Conservation (phyloP, 2,797 vertebrate genomes). For the Astyanax mexicanus region DNA sequence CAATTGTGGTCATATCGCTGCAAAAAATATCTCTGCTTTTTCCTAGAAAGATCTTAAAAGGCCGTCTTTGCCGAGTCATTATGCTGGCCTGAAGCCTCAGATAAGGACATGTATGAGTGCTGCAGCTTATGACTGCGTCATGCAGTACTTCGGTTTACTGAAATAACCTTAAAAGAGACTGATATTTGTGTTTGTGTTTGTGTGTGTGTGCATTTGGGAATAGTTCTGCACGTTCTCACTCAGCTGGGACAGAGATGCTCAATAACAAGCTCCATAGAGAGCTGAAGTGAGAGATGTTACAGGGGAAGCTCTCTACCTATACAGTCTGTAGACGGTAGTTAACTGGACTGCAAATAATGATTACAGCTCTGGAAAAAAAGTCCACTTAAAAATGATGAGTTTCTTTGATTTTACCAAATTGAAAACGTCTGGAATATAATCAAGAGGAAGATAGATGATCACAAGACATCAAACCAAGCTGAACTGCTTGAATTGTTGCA, state of each 20-base stretch:
- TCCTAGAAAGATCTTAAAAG: background rate
- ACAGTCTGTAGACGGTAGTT: no score
- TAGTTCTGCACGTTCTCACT: background rate
- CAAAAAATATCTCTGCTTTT: background rate
- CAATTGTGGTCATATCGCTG: background rate
- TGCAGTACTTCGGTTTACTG: background rate
- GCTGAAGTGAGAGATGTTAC: background rate
- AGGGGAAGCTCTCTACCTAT: background rate
- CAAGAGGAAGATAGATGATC: no score
- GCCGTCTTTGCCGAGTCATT: background rate
- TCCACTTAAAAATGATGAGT: no score
- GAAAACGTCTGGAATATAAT: no score
- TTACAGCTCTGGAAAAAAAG: no score
- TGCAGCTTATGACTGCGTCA: background rate
- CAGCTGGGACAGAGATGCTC: conserved; percentile 23
- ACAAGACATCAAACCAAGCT: no score
- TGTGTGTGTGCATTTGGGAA: background rate
- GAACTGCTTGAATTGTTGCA: no score
- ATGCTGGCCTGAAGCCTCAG: background rate
- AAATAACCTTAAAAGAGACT: no score
- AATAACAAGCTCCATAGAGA: conserved; percentile 41
- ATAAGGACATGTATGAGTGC: background rate
- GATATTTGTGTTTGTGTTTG: background rate
- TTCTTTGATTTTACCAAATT: no score
- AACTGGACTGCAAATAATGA: no score